phyloP scores from a whole-genome alignment of 1,140 invertebrate genomes.

The Archegozetes longisetosus region DNA sequence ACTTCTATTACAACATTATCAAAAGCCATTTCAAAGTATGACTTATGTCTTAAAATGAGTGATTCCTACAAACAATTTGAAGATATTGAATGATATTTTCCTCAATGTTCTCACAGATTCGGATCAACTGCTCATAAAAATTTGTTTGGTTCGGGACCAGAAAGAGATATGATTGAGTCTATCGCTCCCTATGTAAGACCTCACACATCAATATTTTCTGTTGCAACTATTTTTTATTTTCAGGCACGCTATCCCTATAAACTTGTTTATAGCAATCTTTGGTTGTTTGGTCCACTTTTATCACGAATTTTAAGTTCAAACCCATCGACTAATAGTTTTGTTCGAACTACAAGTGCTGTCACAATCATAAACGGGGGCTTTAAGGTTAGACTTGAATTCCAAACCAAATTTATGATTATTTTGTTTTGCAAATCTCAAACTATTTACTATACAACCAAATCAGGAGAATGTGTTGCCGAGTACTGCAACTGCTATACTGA shows the following conservation, averaged over 20 bases:
- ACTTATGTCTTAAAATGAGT: not conserved
- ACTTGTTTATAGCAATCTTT: slow-evolving; percentile 36
- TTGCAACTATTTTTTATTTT: no score
- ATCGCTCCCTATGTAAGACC: slow-evolving; percentile 26
- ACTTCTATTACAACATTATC: slow-evolving; percentile 36
- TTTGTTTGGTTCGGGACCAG: slow-evolving; percentile 36
- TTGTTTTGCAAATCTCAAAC: not conserved
- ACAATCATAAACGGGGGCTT: slow-evolving; percentile 37
- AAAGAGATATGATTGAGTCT: slow-evolving; percentile 31
- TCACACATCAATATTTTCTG: no score
- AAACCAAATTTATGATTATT: not conserved
- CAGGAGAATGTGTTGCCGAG: slow-evolving; percentile 36
- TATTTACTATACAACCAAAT: no score
- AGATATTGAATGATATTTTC: not conserved
- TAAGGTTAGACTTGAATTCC: slow-evolving; percentile 18
- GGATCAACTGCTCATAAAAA: slow-evolving; percentile 33
- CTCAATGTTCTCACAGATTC: slow-evolving; percentile 22
- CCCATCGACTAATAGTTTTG: slow-evolving; percentile 31
- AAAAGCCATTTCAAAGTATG: slow-evolving; percentile 31
- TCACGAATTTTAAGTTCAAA: slow-evolving; percentile 29
- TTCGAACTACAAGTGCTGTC: slow-evolving; percentile 38
- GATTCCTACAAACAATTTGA: not conserved
- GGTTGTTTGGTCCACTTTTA: slow-evolving; percentile 36
- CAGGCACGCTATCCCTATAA: slow-evolving; percentile 28
- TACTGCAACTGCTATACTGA: slow-evolving; percentile 34